A percentile compares a stretch with the other conserved stretches of the same genome.
phyloP scores from a whole-genome alignment of 2,113 vertebrate genomes.

The Tychaedon coryphoeus region DNA sequence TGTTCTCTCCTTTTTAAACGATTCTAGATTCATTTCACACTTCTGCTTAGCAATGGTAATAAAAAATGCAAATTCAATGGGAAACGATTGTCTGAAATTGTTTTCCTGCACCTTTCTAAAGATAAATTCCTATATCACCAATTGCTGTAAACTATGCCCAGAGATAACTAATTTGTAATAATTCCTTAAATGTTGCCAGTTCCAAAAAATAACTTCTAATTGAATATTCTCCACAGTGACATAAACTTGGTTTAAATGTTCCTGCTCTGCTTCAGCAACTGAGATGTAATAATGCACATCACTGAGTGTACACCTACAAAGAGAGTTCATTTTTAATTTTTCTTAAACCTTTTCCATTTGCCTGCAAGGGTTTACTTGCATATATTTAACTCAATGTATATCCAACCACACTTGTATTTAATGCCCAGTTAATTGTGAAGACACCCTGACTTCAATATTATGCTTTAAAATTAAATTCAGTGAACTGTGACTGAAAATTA shows the following conservation, averaged over 20 bases:
- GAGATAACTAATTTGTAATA: conserved; percentile 40
- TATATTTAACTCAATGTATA: conserved; percentile 45
- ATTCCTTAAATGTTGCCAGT: conserved; percentile 24
- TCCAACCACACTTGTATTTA: conserved; percentile 53
- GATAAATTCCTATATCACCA: conserved; percentile 43
- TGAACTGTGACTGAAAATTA: conserved; percentile 58
- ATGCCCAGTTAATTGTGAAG: conserved; percentile 65
- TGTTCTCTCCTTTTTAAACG: neutral
- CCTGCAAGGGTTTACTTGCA: conserved; percentile 31
- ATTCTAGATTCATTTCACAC: neutral
- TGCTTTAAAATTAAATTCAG: conserved; percentile 61
- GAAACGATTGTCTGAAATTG: conserved; percentile 8
- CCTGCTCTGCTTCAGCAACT: neutral
- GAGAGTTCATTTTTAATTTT: conserved; percentile 18
- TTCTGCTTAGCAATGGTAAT: neutral
- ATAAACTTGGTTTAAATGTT: conserved; percentile 22
- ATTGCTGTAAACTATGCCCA: conserved; percentile 4
- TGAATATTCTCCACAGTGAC: conserved; percentile 18
- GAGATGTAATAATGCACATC: neutral
- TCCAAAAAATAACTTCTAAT: conserved; percentile 32
- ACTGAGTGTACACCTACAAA: conserved; percentile 9
- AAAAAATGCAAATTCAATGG: neutral
- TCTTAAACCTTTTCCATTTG: conserved; percentile 5
- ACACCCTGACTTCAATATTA: conserved; percentile 58
- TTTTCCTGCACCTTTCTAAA: neutral